A percentile compares a stretch with the other conserved stretches of the same genome.
Evolutionary conservation across 2,797 vertebrate species (phyloP).

Genomic region (Carapus acus): DNA sequence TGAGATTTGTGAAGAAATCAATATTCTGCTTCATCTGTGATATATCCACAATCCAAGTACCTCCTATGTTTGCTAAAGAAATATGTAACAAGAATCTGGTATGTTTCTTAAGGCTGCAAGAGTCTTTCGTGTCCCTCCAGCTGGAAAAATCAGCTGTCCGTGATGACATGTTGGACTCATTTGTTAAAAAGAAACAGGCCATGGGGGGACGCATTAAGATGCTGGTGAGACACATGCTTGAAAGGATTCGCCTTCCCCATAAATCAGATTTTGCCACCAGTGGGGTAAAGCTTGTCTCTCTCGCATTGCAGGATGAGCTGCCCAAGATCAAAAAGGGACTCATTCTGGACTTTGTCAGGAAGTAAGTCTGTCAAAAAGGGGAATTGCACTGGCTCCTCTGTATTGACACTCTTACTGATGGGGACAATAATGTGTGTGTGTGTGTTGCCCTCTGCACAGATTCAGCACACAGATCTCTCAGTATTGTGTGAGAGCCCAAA

Average conservation of each 20-base stretch:
- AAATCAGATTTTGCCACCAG: slow-evolving; percentile 10
- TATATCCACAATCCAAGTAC: no score
- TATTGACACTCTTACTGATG: not conserved
- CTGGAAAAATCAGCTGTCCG: slow-evolving; percentile 67
- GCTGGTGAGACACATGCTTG: slow-evolving; percentile 53
- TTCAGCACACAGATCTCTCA: slow-evolving; percentile 60
- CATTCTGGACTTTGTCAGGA: slow-evolving; percentile 70
- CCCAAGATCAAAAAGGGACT: slow-evolving; percentile 70
- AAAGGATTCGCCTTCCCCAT: slow-evolving; percentile 6
- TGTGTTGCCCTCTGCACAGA: slow-evolving; percentile 47
- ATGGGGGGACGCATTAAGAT: slow-evolving; percentile 53
- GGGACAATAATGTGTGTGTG: not conserved
- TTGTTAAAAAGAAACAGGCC: slow-evolving; percentile 64
- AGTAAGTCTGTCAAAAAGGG: slow-evolving; percentile 48
- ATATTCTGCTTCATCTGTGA: no score
- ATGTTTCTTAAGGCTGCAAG: slow-evolving; percentile 53
- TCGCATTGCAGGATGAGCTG: slow-evolving; percentile 63
- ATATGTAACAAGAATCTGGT: no score
- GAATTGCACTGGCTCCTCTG: not conserved
- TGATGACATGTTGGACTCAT: slow-evolving; percentile 71
- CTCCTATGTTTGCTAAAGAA: slow-evolving; percentile 7
- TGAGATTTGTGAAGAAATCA: no score
- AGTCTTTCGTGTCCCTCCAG: slow-evolving; percentile 75
- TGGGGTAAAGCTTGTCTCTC: slow-evolving; percentile 29
- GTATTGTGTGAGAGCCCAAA: slow-evolving; percentile 64